A percentile compares a stretch with the other conserved stretches of the same genome.
phyloP scores from a whole-genome alignment of 2,113 vertebrate genomes.

The Toxostoma redivivum region DNA sequence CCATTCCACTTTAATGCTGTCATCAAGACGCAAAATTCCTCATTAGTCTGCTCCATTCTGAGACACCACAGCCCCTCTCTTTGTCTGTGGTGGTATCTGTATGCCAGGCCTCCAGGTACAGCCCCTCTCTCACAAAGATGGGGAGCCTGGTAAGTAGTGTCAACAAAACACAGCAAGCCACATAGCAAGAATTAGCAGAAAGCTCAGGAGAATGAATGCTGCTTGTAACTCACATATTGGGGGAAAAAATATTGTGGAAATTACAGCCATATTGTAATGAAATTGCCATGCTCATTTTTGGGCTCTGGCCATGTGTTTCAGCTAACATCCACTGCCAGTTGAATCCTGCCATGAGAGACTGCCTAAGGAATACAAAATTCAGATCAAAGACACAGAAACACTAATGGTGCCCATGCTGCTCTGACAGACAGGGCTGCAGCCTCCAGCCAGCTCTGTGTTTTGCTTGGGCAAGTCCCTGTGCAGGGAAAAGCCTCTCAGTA shows the following conservation, averaged over 20 bases:
- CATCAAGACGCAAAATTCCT: conserved; percentile 17
- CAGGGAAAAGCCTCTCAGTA: not conserved
- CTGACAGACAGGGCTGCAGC: not conserved
- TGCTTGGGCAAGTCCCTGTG: not conserved
- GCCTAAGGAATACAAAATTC: not conserved
- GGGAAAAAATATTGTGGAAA: not conserved
- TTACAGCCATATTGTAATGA: not conserved
- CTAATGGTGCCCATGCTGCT: not conserved
- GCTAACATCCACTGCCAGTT: not conserved
- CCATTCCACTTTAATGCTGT: conserved; percentile 36
- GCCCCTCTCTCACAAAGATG: not conserved
- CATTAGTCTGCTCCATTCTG: not conserved
- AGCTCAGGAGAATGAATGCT: not conserved
- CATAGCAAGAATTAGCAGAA: not conserved
- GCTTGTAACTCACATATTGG: not conserved
- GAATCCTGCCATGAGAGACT: not conserved
- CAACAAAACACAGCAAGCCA: not conserved
- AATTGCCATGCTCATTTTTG: not conserved
- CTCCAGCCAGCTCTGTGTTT: not conserved
- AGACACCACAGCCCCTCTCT: not conserved
- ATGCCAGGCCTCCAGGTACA: not conserved
- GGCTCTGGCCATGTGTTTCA: not conserved
- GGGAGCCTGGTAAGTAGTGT: not conserved
- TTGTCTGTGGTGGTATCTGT: not conserved
- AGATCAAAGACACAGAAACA: not conserved